Percentiles rank a stretch among this genome's conserved stretches.
Evolutionary conservation across 1,140 invertebrate species (phyloP).

Genomic region (Drosophila grimshawi): DNA sequence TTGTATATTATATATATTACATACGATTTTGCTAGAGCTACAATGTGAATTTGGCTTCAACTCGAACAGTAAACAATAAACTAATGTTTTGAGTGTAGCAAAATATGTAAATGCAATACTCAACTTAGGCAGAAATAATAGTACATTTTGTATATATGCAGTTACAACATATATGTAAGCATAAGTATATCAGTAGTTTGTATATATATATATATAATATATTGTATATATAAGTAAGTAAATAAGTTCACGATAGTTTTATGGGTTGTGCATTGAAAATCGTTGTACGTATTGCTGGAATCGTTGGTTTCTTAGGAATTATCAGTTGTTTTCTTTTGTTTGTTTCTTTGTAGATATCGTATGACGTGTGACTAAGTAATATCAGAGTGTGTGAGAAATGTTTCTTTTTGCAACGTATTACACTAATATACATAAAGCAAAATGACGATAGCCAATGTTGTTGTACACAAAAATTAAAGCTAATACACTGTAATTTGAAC

Average conservation of each 20-base stretch:
- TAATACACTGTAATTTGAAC: constrained; percentile 39
- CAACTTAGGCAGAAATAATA: constrained; percentile 23
- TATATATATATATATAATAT: constrained; percentile 5
- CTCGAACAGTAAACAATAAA: constrained; percentile 49
- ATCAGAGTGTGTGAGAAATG: constrained; percentile 50
- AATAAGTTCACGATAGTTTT: neutral
- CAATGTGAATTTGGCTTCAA: constrained; percentile 71
- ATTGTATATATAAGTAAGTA: constrained; percentile 47
- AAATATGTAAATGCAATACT: constrained; percentile 36
- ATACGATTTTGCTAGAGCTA: constrained; percentile 56
- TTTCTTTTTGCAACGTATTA: constrained; percentile 12
- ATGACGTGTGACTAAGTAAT: constrained; percentile 45
- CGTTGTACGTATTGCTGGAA: constrained; percentile 71
- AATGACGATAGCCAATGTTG: constrained; percentile 25
- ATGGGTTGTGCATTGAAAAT: constrained; percentile 41
- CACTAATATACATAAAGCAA: constrained; percentile 14
- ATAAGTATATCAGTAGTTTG: constrained; percentile 24
- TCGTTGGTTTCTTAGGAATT: constrained; percentile 72
- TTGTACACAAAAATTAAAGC: constrained; percentile 56
- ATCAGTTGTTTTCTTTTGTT: constrained; percentile 43
- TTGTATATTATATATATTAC: constrained; percentile 41
- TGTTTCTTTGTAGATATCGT: constrained; percentile 34
- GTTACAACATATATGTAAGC: constrained; percentile 26
- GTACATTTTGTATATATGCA: constrained; percentile 10
- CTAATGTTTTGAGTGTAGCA: constrained; percentile 45